phyloP scores from a whole-genome alignment of 2,113 vertebrate genomes.

The Pangasianodon hypophthalmus region DNA sequence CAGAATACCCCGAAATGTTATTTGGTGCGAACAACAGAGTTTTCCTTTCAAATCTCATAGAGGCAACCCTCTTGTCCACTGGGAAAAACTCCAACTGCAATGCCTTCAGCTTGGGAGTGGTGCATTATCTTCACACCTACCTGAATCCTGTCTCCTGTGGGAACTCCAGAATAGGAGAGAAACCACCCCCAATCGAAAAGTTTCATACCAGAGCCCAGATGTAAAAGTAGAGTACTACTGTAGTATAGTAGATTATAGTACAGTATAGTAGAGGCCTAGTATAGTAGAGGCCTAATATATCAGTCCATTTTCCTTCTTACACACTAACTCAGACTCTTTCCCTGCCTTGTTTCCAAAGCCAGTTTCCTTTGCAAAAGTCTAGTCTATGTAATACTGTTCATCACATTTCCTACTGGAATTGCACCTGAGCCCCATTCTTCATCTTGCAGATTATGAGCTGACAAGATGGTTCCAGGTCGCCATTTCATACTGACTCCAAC shows the following conservation, averaged over 20 bases:
- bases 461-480: neutral
- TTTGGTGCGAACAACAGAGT: neutral
- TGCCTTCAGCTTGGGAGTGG: neutral
- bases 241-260: no score
- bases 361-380: constrained; percentile 1
- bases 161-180: neutral
- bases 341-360: neutral
- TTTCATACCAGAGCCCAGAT: neutral
- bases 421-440: neutral
- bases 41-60: neutral
- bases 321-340: neutral
- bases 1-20: neutral
- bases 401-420: neutral
- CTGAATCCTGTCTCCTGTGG: neutral
- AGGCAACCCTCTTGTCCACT: neutral
- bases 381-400: neutral
- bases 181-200: neutral
- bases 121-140: neutral
- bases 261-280: no score
- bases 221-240: neutral
- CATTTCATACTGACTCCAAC: neutral
- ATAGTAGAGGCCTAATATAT: neutral
- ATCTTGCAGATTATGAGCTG: neutral
- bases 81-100: neutral
- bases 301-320: neutral